Evolutionary conservation across 2,113 vertebrate genomes (phyloP).

Genomic region (Mus pahari): DNA sequence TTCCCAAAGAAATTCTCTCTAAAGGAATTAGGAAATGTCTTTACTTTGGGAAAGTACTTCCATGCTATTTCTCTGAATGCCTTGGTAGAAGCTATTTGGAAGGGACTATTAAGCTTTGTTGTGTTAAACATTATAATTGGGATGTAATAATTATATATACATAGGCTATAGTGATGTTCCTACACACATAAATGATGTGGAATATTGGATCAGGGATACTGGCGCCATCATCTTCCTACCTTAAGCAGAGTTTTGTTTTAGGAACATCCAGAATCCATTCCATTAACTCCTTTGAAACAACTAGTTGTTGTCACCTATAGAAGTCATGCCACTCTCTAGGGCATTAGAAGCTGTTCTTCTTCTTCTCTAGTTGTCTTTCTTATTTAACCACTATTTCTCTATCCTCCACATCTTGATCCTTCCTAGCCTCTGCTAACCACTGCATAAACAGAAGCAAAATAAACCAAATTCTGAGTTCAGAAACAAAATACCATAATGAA

Average conservation of each 20-base stretch:
- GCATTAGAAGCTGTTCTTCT: not conserved
- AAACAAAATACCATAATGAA: slow-evolving; percentile 48
- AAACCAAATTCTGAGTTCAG: not conserved
- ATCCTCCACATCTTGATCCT: not conserved
- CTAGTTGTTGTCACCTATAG: not conserved
- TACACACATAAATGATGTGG: not conserved
- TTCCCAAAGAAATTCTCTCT: not conserved
- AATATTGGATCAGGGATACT: not conserved
- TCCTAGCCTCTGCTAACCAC: not conserved
- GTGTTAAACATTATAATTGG: not conserved
- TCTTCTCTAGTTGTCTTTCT: too few relatives aligned
- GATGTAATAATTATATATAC: too few relatives aligned
- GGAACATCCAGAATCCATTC: not conserved
- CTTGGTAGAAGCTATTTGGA: not conserved
- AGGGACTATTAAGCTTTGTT: slow-evolving; percentile 2
- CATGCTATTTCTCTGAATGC: not conserved
- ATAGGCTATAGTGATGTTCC: too few relatives aligned
- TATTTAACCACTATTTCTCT: not conserved
- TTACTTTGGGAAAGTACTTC: not conserved
- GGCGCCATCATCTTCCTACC: not conserved
- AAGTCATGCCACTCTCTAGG: not conserved
- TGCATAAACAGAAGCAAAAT: not conserved
- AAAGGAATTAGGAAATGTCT: slow-evolving; percentile 33
- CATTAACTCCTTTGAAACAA: not conserved
- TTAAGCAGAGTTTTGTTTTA: not conserved